Evolutionary conservation across 2,797 vertebrate species (phyloP), one percentile per base, ranked within the genome.

Genomic region (Microchirus variegatus): DNA sequence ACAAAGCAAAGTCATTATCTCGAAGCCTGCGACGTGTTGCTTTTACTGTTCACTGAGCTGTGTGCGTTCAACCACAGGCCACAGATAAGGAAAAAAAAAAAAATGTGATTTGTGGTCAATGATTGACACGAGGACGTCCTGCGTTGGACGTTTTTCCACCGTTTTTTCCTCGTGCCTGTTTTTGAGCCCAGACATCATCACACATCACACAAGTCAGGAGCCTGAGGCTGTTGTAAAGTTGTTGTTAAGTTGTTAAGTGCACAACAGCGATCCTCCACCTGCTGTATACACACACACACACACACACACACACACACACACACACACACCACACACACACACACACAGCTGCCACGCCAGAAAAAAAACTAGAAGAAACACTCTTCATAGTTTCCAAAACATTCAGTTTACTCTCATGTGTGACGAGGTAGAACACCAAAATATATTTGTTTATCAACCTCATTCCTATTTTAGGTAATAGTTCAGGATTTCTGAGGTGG

Each of bases 201-300:
- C 46, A 63, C 26, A 51, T 4, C 31, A 62, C 43, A 56, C 17
- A n/a, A n/a, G n/a, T n/a, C n/a, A 50, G 31, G 49, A 55, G 12
- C 42, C 14, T 58, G 44, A 31, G 41, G 45, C 40, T 17, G 43
- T 52, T 44, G 18, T 31, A 6, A 10, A 8, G 3, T 26, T 11
- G 41, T 42, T 59, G 74, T 58, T 56, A 31, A 70, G 41, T 42
- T 59, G 74, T 58, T 56, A 31, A 70, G 44, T 10, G 5, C 31
- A 53, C 7, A 45, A n/a, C 55, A 53, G 31, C n/a, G 53, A 68
- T 56, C 53, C 17, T 60, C 22, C 53, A 71, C 57, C 73, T 67
- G 62, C 53, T 78, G 35, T 2, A 9, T 1, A 26, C 22, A 35
- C 51, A 47, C 42, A 22, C 16, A 22, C 18, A 22, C 46, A 22